Base-by-base conservation (phyloP, 2,797 vertebrate genomes). In the Hemibagrus guttatus region DNA sequence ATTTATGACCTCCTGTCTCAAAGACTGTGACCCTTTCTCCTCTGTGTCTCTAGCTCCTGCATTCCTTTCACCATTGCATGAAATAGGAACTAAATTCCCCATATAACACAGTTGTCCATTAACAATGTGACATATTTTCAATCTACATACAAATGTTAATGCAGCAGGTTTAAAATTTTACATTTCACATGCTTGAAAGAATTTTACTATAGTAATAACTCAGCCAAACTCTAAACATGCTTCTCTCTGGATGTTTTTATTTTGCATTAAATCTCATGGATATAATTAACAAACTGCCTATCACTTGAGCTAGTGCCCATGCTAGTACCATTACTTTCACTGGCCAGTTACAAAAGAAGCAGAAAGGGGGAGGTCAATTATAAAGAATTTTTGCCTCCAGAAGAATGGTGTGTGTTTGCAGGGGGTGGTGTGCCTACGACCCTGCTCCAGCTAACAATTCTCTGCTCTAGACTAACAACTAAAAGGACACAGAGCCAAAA, bases 31-130 rank as follows among this genome's bases (percentile, higher is more conserved):
- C 4, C 63, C 88, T 91, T 81, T 88, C 83, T 91, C 90, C 74
- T 91, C 92, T 91, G 89, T 90, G 89, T 63, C 91, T 88, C 90
- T 88, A 86, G 80, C 0, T 1, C 81, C 89, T 88, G 66, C 52
- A 86, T 78, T 89, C 58, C 87, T 89, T 85, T 83, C 58, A 64
- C 52, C 28, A 35, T 42, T 46, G 42, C 76, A 87, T 87, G 68
- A 80, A 86, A 81, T 80, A 78, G 75, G 17, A 54, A 87, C 52
- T 69, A 88, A 83, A 79, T 72, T 61, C 69, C 68, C 66, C 78
- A 58, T 46, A 39, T 84, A 58, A 75, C 83, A 69, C 81, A 87
- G 75, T 75, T 86, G 59, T 86, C 58, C 59, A 26, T 61, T 80
- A 59, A 61, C 21, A 39, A 42, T 7, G 19, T 80, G 14, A 39